Conservation (phyloP, 2,797 vertebrate species). For the Pseudomugil tenellus region DNA sequence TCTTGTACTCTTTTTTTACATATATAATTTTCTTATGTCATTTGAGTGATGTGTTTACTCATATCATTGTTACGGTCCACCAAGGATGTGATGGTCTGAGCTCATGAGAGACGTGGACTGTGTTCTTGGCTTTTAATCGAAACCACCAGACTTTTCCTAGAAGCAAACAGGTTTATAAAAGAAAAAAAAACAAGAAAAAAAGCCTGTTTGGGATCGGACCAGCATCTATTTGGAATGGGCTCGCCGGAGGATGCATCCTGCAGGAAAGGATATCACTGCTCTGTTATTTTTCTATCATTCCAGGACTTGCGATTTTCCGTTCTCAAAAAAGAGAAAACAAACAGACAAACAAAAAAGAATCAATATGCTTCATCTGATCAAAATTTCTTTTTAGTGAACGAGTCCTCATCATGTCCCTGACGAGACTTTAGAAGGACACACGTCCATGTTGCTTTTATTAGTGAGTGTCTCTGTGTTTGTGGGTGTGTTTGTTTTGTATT, state of each 20-base stretch:
- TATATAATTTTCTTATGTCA: slow-evolving; percentile 33
- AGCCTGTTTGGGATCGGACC: slow-evolving; percentile 55
- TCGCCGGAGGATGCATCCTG: slow-evolving; percentile 54
- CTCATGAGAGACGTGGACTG: slow-evolving; percentile 48
- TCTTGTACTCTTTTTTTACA: slow-evolving; percentile 40
- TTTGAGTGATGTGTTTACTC: slow-evolving; percentile 48
- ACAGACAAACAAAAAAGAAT: slow-evolving; percentile 20
- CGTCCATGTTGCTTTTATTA: slow-evolving; percentile 74
- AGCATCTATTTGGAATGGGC: slow-evolving; percentile 57
- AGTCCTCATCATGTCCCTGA: slow-evolving; percentile 56
- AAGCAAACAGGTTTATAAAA: slow-evolving; percentile 47
- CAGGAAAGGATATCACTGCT: slow-evolving; percentile 61
- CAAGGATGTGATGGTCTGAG: slow-evolving; percentile 39
- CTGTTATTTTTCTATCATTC: slow-evolving; percentile 76
- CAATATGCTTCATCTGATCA: slow-evolving; percentile 32
- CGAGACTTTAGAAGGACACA: slow-evolving; percentile 71
- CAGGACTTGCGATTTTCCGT: slow-evolving; percentile 30
- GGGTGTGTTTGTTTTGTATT: slow-evolving; percentile 82
- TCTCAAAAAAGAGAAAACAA: slow-evolving; percentile 16
- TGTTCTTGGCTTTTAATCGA: slow-evolving; percentile 42
- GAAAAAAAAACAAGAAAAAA: background rate
- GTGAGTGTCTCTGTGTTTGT: slow-evolving; percentile 79
- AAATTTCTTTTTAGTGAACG: slow-evolving; percentile 19
- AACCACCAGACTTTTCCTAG: slow-evolving; percentile 58
- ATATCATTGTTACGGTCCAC: slow-evolving; percentile 49